Conservation (phyloP, 1,140 invertebrate genomes). For the Macrostomum lignano region DNA sequence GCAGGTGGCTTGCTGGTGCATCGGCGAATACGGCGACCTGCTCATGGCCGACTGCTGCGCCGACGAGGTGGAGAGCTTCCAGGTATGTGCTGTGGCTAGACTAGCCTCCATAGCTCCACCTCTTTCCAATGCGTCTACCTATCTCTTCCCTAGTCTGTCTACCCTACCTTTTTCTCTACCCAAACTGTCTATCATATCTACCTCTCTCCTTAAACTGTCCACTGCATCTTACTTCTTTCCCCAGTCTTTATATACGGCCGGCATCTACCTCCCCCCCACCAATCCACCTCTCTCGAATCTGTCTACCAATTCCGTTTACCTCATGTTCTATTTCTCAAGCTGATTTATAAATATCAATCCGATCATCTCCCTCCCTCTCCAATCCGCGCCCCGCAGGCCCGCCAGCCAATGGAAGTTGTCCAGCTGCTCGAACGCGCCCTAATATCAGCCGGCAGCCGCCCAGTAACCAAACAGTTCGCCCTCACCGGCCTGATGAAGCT, state of each 20-base stretch:
- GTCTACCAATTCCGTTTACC: no score
- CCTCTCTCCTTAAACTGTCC: no score
- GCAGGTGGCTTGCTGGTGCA: slow-evolving; percentile 52
- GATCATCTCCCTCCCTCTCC: no score
- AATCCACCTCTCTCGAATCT: no score
- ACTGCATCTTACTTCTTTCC: no score
- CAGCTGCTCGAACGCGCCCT: not conserved
- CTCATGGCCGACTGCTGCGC: slow-evolving; percentile 21
- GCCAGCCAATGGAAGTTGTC: not conserved
- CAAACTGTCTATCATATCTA: not conserved
- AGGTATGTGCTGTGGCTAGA: not conserved
- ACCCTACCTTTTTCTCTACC: not conserved
- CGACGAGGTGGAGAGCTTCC: not conserved
- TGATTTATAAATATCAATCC: no score
- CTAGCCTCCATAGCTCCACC: not conserved
- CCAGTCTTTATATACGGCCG: no score
- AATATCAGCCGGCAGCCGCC: no score
- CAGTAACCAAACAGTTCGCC: not conserved
- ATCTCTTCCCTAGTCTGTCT: not conserved
- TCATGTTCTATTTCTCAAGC: no score
- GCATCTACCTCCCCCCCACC: no score
- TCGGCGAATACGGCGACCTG: slow-evolving; percentile 83
- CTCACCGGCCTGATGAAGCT: not conserved
- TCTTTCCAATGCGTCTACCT: slow-evolving; percentile 1
- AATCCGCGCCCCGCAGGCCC: no score